phyloP scores from a whole-genome alignment of 2,888 invertebrate genomes.

The Zaprionus obscuricornis region DNA sequence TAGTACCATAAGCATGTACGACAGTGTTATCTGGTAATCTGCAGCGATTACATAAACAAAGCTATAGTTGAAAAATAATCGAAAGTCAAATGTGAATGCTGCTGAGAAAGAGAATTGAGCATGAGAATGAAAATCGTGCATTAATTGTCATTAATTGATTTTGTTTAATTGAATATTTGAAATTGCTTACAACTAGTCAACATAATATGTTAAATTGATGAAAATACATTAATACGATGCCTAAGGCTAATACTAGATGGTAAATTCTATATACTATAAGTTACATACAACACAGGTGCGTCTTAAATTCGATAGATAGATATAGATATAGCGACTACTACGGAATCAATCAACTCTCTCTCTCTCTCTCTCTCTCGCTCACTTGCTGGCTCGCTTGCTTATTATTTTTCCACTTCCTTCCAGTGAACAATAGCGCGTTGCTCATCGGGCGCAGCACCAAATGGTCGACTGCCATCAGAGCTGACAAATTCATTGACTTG shows the following conservation, averaged over 20 bases:
- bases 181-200: slow-evolving; percentile 72
- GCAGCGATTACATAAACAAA: too few relatives aligned
- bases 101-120: too few relatives aligned
- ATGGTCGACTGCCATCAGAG: slow-evolving; percentile 89
- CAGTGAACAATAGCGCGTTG: slow-evolving; percentile 92
- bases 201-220: slow-evolving; percentile 63
- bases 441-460: slow-evolving; percentile 89
- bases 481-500: slow-evolving; percentile 92
- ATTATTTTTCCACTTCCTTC: slow-evolving; percentile 85
- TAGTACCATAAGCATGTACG: too few relatives aligned
- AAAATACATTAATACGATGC: slow-evolving; percentile 56
- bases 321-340: neutral
- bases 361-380: too few relatives aligned
- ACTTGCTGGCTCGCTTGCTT: too few relatives aligned
- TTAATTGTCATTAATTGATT: slow-evolving; percentile 33
- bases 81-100: too few relatives aligned
- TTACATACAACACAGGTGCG: slow-evolving; percentile 65
- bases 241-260: slow-evolving; percentile 65
- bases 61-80: too few relatives aligned
- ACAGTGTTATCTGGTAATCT: too few relatives aligned
- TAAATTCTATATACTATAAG: slow-evolving; percentile 34
- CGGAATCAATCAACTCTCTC: neutral
- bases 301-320: slow-evolving; percentile 62
- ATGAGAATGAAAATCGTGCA: slow-evolving; percentile 1
- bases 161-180: slow-evolving; percentile 64